A percentile compares a stretch with the other conserved stretches of the same genome.
Evolutionary conservation across 2,888 invertebrate genomes (phyloP).

Genomic region (Boloria euphrosyne): DNA sequence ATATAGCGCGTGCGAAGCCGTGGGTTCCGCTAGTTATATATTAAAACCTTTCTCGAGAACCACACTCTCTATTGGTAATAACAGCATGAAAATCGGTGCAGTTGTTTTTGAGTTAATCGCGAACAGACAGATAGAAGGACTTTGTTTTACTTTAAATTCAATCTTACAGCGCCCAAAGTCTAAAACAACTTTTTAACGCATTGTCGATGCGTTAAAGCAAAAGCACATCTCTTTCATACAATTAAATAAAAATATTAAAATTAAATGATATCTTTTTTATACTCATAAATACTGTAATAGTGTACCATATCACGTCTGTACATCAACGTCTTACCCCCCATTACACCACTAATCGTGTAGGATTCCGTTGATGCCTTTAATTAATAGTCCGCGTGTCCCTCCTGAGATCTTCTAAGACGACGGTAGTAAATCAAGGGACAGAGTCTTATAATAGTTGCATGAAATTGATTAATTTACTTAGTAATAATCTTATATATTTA

Average conservation of each 20-base stretch:
- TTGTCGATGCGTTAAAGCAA: not conserved
- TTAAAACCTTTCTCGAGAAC: no score
- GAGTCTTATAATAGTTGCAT: conserved; percentile 25
- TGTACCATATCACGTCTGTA: conserved; percentile 42
- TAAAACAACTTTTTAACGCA: no score
- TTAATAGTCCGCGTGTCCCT: conserved; percentile 64
- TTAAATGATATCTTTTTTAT: not conserved
- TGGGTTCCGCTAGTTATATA: no score
- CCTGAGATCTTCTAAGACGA: conserved; percentile 48
- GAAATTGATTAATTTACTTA: conserved; percentile 19
- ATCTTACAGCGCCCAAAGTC: no score
- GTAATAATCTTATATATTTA: no score
- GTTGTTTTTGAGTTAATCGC: no score
- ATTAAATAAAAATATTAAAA: no score
- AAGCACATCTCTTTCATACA: not conserved
- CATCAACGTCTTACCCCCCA: conserved; percentile 66
- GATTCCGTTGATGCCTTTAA: conserved; percentile 72
- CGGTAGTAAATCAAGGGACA: conserved; percentile 36
- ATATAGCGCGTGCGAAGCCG: no score
- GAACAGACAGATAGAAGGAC: no score
- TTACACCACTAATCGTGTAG: conserved; percentile 73
- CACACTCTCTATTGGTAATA: no score
- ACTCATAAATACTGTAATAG: conserved; percentile 9
- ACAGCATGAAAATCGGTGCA: no score
- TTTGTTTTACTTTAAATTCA: no score